Evolutionary conservation across 2,797 vertebrate genomes (phyloP).

Genomic region (Epinephelus coioides): DNA sequence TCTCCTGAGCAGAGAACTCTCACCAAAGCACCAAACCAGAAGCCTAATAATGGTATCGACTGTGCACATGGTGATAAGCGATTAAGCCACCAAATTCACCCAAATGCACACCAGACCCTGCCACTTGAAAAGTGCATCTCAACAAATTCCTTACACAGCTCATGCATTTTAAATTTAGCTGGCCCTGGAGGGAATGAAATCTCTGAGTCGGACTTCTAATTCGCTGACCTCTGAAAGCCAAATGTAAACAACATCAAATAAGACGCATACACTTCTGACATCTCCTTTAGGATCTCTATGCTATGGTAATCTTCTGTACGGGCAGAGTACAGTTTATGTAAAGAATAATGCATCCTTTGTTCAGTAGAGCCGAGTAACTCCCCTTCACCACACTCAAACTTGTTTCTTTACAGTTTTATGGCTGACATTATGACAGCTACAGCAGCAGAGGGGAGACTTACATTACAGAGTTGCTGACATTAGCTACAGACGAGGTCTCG

Average conservation of each 20-base stretch:
- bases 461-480: slow-evolving; percentile 46
- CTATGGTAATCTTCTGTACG: background rate
- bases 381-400: background rate
- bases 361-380: background rate
- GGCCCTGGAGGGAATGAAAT: slow-evolving; percentile 3
- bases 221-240: slow-evolving; percentile 21
- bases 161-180: slow-evolving; percentile 41
- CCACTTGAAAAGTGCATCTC: slow-evolving; percentile 17
- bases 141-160: slow-evolving; percentile 20
- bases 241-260: slow-evolving; percentile 33
- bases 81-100: slow-evolving; percentile 11
- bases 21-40: slow-evolving; percentile 6
- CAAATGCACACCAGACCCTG: slow-evolving; percentile 3
- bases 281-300: background rate
- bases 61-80: background rate
- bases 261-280: background rate
- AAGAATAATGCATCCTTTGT: slow-evolving; percentile 14
- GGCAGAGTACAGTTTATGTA: too few species aligned
- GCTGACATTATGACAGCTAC: slow-evolving; percentile 19
- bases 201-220: slow-evolving; percentile 14
- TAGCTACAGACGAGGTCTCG: background rate
- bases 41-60: slow-evolving; percentile 4
- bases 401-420: background rate
- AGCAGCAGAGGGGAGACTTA: slow-evolving; percentile 12
- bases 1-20: slow-evolving; percentile 9